phyloP scores from a whole-genome alignment of 2,797 vertebrate genomes.

The Tragelaphus eurycerus region DNA sequence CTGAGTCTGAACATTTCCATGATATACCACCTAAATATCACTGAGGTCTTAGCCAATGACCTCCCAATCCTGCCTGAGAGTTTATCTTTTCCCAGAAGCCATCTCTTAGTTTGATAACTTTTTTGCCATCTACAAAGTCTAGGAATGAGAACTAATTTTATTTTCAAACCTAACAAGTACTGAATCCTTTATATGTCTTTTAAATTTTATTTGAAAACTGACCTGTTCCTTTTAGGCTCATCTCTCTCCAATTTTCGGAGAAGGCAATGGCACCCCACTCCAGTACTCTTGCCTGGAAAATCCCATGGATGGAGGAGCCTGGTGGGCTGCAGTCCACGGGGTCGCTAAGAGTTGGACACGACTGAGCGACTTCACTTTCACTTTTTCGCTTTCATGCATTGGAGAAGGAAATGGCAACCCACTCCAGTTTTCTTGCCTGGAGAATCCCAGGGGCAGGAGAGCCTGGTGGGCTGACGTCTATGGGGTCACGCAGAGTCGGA shows the following conservation, averaged over 20 bases:
- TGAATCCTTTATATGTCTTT: neutral
- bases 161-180: conserved; percentile 9
- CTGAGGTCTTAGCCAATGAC: neutral
- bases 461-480: no score
- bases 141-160: neutral
- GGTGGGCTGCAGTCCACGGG: no score
- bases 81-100: neutral
- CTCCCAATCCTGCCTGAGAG: neutral
- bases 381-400: no score
- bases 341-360: no score
- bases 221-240: neutral
- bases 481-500: no score
- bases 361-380: no score
- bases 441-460: no score
- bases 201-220: neutral
- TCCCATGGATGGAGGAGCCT: no score
- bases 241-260: neutral
- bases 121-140: neutral
- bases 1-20: neutral
- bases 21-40: neutral
- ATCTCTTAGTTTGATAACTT: conserved; percentile 5
- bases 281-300: no score
- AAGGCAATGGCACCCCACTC: no score
- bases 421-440: no score
- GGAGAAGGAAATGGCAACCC: no score